A percentile compares a stretch with the other conserved stretches of the same genome.
Evolutionary conservation across 1,140 invertebrate species (phyloP).

Genomic region (Vanessa atalanta): DNA sequence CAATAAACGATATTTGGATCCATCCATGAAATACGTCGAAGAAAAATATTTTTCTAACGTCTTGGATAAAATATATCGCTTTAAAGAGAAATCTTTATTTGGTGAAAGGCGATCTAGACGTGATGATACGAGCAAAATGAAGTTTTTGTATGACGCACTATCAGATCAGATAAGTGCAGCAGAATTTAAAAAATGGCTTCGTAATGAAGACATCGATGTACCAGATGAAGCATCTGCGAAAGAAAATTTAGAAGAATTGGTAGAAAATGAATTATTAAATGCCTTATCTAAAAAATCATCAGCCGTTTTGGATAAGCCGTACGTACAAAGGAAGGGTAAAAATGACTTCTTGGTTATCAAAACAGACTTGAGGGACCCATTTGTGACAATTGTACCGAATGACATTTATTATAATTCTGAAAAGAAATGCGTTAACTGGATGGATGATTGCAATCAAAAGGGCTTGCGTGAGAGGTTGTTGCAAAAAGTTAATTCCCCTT

Average conservation of each 20-base stretch:
- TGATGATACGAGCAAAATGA: background rate
- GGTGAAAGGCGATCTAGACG: background rate
- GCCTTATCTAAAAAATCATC: conserved; percentile 48
- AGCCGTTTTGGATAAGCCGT: conserved; percentile 48
- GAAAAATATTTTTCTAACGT: background rate
- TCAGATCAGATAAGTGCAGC: conserved; percentile 3
- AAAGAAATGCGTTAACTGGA: conserved; percentile 67
- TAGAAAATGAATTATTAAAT: conserved; percentile 54
- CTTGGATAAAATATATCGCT: background rate
- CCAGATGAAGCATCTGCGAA: background rate
- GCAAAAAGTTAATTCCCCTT: conserved; percentile 44
- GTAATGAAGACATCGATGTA: conserved; percentile 9
- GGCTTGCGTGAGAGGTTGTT: conserved; percentile 53
- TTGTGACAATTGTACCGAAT: conserved; percentile 61
- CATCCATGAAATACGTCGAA: background rate
- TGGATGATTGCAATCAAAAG: conserved; percentile 62
- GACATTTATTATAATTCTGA: conserved; percentile 65
- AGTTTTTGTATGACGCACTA: conserved; percentile 11
- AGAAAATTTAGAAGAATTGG: conserved; percentile 41
- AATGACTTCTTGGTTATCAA: conserved; percentile 58
- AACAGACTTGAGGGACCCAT: conserved; percentile 42
- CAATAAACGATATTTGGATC: background rate
- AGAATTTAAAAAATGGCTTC: conserved; percentile 31
- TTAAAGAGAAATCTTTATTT: background rate
- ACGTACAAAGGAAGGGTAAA: conserved; percentile 51